These are phyloP conservation scores for Drosophila ironensis DNA, from an alignment of 1,140 invertebrate species.

Conservation along the genomic window DNA sequence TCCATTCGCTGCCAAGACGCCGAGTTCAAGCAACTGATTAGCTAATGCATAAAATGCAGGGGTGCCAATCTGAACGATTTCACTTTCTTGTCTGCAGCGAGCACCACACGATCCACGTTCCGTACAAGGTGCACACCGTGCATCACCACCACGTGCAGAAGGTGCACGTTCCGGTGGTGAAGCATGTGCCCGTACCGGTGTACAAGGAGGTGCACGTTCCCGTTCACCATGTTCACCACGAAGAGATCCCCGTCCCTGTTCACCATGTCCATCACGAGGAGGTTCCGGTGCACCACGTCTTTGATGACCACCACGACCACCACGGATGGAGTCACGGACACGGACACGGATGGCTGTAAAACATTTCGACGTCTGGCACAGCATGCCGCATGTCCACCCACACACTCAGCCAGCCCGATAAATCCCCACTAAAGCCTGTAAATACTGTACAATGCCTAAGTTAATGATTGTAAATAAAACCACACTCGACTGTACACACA, in stretches of 20 bases:
- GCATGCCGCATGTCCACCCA: background rate
- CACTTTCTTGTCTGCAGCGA: conserved; percentile 82
- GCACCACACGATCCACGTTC: conserved; percentile 85
- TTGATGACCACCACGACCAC: conserved; percentile 62
- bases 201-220: conserved; percentile 71
- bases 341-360: conserved; percentile 66
- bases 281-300: conserved; percentile 63
- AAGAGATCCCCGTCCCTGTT: conserved; percentile 68
- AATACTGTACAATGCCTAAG: conserved; percentile 67
- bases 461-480: conserved; percentile 67
- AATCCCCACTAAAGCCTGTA: conserved; percentile 43
- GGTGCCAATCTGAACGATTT: conserved; percentile 52
- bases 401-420: conserved; percentile 1
- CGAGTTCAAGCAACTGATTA: conserved; percentile 70
- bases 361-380: background rate
- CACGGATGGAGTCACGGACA: conserved; percentile 67
- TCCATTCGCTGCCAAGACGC: conserved; percentile 59
- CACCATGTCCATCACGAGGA: conserved; percentile 72
- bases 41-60: conserved; percentile 49
- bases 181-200: conserved; percentile 74
- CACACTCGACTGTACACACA: conserved; percentile 42
- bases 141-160: conserved; percentile 87
- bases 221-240: conserved; percentile 69
- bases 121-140: conserved; percentile 86
- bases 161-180: conserved; percentile 80